Evolutionary conservation across 2,888 invertebrate genomes (phyloP).

Genomic region (Lithophane socia): DNA sequence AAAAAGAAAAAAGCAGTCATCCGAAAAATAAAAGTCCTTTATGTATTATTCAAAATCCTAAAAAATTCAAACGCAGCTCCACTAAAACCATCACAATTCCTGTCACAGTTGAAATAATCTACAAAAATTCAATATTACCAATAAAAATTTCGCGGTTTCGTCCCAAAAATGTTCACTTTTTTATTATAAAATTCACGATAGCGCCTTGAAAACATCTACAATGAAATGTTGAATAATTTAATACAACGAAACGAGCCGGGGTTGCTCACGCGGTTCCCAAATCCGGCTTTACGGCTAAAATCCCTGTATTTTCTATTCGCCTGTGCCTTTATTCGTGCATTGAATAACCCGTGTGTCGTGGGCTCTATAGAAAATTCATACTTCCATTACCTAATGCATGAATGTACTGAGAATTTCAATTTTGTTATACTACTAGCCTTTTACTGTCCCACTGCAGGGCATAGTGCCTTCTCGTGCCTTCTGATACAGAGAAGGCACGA

Average conservation of each 20-base stretch:
- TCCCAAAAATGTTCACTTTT: slow-evolving; percentile 13
- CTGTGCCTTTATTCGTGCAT: slow-evolving; percentile 41
- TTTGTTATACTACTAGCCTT: background rate
- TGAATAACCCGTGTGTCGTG: slow-evolving; percentile 46
- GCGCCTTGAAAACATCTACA: slow-evolving; percentile 43
- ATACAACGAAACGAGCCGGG: slow-evolving; percentile 36
- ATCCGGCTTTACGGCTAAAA: slow-evolving; percentile 56
- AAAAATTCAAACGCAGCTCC: background rate
- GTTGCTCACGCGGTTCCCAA: slow-evolving; percentile 40
- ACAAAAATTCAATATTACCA: background rate
- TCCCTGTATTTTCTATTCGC: slow-evolving; percentile 57
- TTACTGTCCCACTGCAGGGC: no score
- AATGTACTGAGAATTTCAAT: slow-evolving; percentile 10
- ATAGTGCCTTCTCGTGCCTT: no score
- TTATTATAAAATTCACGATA: slow-evolving; percentile 25
- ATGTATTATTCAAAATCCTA: background rate
- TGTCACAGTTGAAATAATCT: background rate
- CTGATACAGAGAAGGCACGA: no score
- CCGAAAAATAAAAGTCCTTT: background rate
- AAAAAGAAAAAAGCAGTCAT: no score
- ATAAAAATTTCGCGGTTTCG: background rate
- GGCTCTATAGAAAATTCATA: slow-evolving; percentile 51
- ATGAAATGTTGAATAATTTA: slow-evolving; percentile 61
- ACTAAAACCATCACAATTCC: background rate
- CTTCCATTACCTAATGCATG: slow-evolving; percentile 40